These are phyloP conservation scores for Acanthopagrus latus DNA, from an alignment of 2,797 vertebrate species.

Conservation along the genomic window DNA sequence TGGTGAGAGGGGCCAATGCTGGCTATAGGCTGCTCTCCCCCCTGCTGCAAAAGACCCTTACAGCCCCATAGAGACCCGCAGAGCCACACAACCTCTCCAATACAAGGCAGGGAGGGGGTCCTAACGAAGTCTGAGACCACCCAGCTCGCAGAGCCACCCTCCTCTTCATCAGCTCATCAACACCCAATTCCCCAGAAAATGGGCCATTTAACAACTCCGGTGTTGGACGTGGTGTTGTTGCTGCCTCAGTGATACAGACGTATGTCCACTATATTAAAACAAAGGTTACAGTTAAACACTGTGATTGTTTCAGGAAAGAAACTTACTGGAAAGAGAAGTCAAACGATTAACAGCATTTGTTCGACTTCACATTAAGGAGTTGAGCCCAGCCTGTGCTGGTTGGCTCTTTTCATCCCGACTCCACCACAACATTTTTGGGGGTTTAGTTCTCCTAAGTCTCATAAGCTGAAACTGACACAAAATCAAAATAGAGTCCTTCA, in stretches of 20 bases:
- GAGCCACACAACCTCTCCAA: conserved; percentile 74
- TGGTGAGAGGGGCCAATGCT: conserved; percentile 75
- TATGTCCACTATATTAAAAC: conserved; percentile 43
- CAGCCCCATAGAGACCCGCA: conserved; percentile 78
- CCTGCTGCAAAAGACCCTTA: conserved; percentile 77
- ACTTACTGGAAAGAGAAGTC: conserved; percentile 66
- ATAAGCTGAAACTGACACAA: conserved; percentile 80
- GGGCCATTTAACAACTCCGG: conserved; percentile 77
- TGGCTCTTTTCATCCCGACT: conserved; percentile 75
- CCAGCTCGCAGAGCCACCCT: conserved; percentile 78
- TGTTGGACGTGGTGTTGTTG: conserved; percentile 63
- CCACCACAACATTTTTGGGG: conserved; percentile 83
- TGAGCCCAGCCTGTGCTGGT: conserved; percentile 67
- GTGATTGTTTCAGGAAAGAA: conserved; percentile 62
- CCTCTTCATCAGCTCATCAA: conserved; percentile 87
- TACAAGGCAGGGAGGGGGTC: conserved; percentile 74
- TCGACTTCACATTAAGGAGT: conserved; percentile 61
- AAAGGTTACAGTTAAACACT: conserved; percentile 53
- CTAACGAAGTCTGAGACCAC: conserved; percentile 78
- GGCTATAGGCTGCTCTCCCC: conserved; percentile 74
- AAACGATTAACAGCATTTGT: conserved; percentile 69
- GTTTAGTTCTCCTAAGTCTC: conserved; percentile 80
- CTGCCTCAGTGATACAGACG: conserved; percentile 59
- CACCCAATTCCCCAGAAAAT: conserved; percentile 85
- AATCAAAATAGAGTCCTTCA: conserved; percentile 76